These are phyloP conservation scores for Sparidentex hasta DNA, from an alignment of 2,797 vertebrate genomes.

Conservation along the genomic window DNA sequence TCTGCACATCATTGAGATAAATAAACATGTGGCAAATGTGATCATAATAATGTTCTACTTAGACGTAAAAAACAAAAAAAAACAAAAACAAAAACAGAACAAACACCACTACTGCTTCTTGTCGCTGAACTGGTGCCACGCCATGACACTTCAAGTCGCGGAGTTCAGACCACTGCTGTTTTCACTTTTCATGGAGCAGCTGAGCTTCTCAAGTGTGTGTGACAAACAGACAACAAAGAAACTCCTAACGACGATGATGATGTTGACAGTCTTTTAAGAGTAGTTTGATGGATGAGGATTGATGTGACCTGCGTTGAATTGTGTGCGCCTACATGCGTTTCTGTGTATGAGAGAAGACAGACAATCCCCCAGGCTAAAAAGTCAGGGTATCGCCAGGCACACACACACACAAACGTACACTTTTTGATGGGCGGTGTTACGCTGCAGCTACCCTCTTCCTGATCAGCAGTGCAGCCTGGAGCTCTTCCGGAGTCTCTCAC, in stretches of 20 bases:
- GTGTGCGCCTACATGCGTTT: slow-evolving; percentile 54
- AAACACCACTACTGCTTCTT: no score
- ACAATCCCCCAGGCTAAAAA: slow-evolving; percentile 66
- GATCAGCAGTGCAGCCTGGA: slow-evolving; percentile 70
- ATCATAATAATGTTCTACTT: no score
- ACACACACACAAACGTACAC: slow-evolving; percentile 33
- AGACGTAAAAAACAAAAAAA: no score
- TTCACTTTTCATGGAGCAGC: slow-evolving; percentile 27
- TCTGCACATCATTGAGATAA: no score
- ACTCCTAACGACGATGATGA: slow-evolving; percentile 51
- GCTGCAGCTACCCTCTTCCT: slow-evolving; percentile 65
- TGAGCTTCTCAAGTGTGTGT: slow-evolving; percentile 46
- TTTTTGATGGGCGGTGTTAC: slow-evolving; percentile 53
- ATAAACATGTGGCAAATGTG: no score
- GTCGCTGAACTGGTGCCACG: no score
- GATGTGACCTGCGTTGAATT: slow-evolving; percentile 68
- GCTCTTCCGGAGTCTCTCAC: slow-evolving; percentile 78
- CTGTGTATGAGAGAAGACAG: slow-evolving; percentile 73
- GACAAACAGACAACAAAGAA: slow-evolving; percentile 65
- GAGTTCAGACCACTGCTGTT: slow-evolving; percentile 4
- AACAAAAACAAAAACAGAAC: no score
- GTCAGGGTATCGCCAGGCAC: slow-evolving; percentile 41
- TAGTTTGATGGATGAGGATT: slow-evolving; percentile 77
- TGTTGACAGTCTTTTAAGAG: slow-evolving; percentile 55
- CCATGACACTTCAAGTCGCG: background rate